Conservation (phyloP, 2,888 invertebrate genomes). For the Athalia circularis region DNA sequence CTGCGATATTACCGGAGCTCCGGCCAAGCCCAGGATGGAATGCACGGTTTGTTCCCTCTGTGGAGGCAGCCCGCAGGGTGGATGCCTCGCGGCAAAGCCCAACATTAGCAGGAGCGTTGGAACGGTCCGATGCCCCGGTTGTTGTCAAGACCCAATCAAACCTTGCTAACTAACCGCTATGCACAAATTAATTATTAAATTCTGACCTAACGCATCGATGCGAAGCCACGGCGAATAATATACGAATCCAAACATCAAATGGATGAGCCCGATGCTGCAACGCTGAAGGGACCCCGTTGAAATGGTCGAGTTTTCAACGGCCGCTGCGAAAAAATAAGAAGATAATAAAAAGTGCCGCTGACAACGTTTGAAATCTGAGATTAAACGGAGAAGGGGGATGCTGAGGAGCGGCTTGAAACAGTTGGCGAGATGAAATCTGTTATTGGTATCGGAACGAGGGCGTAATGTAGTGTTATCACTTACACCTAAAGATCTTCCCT, state of each 20-base stretch:
- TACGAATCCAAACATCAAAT: not conserved
- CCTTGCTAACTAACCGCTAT: constrained; percentile 65
- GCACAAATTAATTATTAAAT: constrained; percentile 50
- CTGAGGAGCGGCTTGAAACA: no score
- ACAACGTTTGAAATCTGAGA: no score
- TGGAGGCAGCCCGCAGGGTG: not conserved
- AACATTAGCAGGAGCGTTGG: constrained; percentile 16
- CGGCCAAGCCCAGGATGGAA: constrained; percentile 52
- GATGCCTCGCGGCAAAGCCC: constrained; percentile 1
- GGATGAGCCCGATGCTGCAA: not conserved
- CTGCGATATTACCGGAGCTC: constrained; percentile 70
- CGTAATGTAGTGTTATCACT: constrained; percentile 16
- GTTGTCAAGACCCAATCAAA: constrained; percentile 69
- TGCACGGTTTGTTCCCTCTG: constrained; percentile 22
- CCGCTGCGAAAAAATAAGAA: not conserved
- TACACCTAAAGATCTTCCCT: constrained; percentile 50
- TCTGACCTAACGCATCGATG: constrained; percentile 31
- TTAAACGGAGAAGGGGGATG: no score
- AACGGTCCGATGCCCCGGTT: constrained; percentile 26
- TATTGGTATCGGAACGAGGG: not conserved
- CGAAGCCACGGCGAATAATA: not conserved
- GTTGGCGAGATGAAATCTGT: constrained; percentile 10
- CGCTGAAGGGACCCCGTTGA: not conserved
- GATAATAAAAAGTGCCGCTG: not conserved
- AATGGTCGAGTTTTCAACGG: not conserved